Conservation (phyloP, 2,113 vertebrate species). For the Circaetus gallicus region DNA sequence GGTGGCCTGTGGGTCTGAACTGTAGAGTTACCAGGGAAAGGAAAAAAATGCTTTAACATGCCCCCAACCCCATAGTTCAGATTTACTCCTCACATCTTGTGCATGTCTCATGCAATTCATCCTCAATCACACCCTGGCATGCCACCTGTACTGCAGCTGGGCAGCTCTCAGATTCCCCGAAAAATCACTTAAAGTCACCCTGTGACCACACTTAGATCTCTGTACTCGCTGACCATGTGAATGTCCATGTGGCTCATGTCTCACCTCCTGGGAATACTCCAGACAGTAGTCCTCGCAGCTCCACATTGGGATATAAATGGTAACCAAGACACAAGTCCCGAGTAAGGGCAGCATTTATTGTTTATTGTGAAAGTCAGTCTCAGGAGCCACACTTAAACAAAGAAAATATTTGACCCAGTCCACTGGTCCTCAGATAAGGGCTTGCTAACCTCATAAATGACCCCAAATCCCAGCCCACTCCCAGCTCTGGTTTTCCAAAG, state of each 20-base stretch:
- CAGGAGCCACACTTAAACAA: background rate
- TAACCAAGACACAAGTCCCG: background rate
- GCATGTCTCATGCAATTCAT: background rate
- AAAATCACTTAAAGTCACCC: background rate
- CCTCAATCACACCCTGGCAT: background rate
- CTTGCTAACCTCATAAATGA: background rate
- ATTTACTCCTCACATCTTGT: background rate
- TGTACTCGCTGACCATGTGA: fast-evolving
- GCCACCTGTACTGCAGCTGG: background rate
- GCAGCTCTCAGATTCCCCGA: background rate
- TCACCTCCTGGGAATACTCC: background rate
- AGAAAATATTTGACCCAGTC: background rate
- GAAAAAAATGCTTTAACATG: background rate
- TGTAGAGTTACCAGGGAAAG: background rate
- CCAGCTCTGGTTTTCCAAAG: background rate
- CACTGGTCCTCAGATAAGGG: background rate
- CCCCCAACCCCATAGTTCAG: background rate
- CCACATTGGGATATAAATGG: background rate
- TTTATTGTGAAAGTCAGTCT: background rate
- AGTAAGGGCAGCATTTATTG: background rate
- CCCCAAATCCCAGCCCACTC: background rate
- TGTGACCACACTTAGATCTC: background rate
- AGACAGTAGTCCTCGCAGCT: fast-evolving
- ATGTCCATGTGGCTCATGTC: background rate
- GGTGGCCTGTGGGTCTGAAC: background rate